Conservation (phyloP, 1,140 invertebrate species). For the Lithobius niger region DNA sequence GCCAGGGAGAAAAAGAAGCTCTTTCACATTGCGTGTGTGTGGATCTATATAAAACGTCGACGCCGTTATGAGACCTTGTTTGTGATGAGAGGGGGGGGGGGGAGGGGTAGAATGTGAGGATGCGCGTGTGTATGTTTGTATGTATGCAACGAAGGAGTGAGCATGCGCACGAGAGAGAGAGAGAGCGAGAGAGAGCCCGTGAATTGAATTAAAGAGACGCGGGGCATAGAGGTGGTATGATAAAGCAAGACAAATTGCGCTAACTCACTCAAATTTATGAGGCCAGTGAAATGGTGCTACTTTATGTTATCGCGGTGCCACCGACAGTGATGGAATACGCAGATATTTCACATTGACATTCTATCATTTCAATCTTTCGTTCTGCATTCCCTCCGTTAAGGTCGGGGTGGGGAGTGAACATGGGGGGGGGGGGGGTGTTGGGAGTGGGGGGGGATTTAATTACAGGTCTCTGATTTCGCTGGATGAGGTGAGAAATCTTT, state of each 20-base stretch:
- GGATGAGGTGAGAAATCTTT: not conserved
- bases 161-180: not conserved
- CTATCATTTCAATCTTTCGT: constrained; percentile 6
- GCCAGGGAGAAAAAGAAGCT: too few relatives aligned
- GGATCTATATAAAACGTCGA: not conserved
- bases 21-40: too few relatives aligned
- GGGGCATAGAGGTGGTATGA: constrained; percentile 7
- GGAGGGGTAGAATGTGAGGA: constrained; percentile 30
- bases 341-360: constrained; percentile 9
- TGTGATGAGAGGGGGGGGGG: constrained; percentile 7
- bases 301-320: not conserved
- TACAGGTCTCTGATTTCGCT: constrained; percentile 1
- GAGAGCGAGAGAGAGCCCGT: constrained; percentile 21
- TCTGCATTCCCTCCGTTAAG: constrained; percentile 8
- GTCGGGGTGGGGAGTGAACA: too few relatives aligned
- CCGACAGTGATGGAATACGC: constrained; percentile 8
- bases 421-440: too few relatives aligned
- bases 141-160: constrained; percentile 8
- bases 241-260: constrained; percentile 9
- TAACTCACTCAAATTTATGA: constrained; percentile 6
- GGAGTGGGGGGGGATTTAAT: not conserved
- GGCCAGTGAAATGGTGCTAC: constrained; percentile 4
- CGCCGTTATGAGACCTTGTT: not conserved
- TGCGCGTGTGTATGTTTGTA: constrained; percentile 27
- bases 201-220: constrained; percentile 15